Percentiles rank a stretch among this genome's conserved stretches.
Conservation (phyloP, 2,888 invertebrate species). For the Drosophila kanekoi region DNA sequence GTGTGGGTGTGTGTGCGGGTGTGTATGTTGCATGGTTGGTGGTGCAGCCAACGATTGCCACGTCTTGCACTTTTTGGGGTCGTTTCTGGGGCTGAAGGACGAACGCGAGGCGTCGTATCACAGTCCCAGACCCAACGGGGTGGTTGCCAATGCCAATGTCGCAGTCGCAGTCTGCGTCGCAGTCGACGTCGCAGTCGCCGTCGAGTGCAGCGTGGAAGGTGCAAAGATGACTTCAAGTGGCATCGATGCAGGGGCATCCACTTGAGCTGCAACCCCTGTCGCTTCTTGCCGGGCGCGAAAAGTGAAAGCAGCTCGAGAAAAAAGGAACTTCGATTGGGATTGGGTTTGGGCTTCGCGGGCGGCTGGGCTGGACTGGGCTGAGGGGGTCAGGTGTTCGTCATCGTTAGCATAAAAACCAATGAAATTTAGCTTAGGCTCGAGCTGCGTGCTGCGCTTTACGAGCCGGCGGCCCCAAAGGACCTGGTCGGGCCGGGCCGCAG, state of each 20-base stretch:
- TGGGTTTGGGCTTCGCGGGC: not conserved
- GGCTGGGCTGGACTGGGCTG: not conserved
- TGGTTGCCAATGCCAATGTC: conserved; percentile 36
- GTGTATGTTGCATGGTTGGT: conserved; percentile 34
- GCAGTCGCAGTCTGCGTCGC: too few relatives aligned
- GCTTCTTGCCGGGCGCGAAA: conserved; percentile 42
- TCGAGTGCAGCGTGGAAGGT: conserved; percentile 39
- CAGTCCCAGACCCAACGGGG: conserved; percentile 28
- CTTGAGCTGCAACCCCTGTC: conserved; percentile 38
- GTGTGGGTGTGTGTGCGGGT: conserved; percentile 3
- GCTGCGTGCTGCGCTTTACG: conserved; percentile 71
- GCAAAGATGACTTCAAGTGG: conserved; percentile 46
- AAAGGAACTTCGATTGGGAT: conserved; percentile 1
- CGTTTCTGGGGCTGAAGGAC: conserved; percentile 61
- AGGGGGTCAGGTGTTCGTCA: conserved; percentile 17
- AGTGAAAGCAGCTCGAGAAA: conserved; percentile 50
- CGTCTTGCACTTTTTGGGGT: conserved; percentile 51
- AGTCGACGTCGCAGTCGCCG: not conserved
- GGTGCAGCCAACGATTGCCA: conserved; percentile 39
- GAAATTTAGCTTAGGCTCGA: conserved; percentile 74
- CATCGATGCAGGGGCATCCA: conserved; percentile 20
- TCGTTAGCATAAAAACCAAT: conserved; percentile 75
- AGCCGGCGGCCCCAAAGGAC: conserved; percentile 56
- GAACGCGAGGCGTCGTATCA: conserved; percentile 49
- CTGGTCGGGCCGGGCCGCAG: too few relatives aligned